Evolutionary conservation across 2,113 vertebrate genomes (phyloP).

Genomic region (Glaucomys volans): DNA sequence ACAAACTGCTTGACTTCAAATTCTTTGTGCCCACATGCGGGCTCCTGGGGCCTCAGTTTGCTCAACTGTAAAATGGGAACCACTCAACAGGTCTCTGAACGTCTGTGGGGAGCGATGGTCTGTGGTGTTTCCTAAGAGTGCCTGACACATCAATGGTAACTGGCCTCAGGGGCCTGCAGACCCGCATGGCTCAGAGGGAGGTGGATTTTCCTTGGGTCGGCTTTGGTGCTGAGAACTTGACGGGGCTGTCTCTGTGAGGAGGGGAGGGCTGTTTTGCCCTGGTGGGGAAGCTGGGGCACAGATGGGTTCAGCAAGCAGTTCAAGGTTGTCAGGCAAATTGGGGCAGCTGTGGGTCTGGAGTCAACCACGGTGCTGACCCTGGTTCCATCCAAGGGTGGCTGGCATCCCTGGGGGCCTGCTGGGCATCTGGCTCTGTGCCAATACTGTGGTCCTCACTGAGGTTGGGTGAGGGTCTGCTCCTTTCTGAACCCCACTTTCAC

Average conservation of each 20-base stretch:
- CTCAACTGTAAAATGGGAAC: not conserved
- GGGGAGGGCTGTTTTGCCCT: not conserved
- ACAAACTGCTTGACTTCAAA: not conserved
- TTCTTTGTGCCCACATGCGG: not conserved
- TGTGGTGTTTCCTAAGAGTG: not conserved
- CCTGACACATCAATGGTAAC: too few species aligned
- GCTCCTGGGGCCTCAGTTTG: not conserved
- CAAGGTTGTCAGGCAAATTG: too few species aligned
- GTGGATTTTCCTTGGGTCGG: not conserved
- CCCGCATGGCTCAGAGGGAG: not conserved
- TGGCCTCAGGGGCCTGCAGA: not conserved
- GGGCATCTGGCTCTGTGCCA: not conserved
- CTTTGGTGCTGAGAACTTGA: rapidly evolving
- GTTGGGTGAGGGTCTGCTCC: not conserved
- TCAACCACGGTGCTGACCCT: rapidly evolving
- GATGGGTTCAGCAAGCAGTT: not conserved
- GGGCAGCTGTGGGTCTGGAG: not conserved
- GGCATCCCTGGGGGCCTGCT: rapidly evolving
- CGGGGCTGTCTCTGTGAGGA: not conserved
- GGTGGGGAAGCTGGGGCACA: not conserved
- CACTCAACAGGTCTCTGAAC: not conserved
- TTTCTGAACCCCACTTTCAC: not conserved
- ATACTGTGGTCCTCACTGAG: not conserved
- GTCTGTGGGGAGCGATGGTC: too few species aligned
- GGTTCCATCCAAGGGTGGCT: rapidly evolving